A percentile compares a stretch with the other conserved stretches of the same genome.
These are phyloP conservation scores for Bhutanitis thaidina DNA, from an alignment of 2,888 invertebrate species.

Conservation along the genomic window DNA sequence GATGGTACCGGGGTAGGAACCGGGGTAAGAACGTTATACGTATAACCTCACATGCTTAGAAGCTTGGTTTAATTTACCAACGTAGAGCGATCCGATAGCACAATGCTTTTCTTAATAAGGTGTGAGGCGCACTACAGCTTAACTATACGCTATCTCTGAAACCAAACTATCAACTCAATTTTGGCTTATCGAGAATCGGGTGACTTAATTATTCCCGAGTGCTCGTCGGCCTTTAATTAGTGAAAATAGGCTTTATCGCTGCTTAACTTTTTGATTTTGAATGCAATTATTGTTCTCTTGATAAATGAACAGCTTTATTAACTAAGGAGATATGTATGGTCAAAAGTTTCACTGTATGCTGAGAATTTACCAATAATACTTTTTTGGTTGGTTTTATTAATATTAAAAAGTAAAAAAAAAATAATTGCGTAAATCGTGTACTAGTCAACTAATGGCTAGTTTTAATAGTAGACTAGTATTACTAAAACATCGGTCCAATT, in stretches of 20 bases:
- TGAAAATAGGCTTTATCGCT: slow-evolving; percentile 69
- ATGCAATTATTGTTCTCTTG: slow-evolving; percentile 75
- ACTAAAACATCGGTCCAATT: no score
- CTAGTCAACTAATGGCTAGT: no score
- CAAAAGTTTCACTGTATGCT: no score
- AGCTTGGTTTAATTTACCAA: slow-evolving; percentile 26
- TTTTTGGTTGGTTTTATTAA: no score
- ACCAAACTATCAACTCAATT: slow-evolving; percentile 53
- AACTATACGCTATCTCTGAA: slow-evolving; percentile 51
- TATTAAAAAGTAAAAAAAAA: no score
- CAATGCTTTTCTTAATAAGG: slow-evolving; percentile 53
- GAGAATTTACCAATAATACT: no score
- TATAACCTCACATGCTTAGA: background rate
- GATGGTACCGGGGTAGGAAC: no score
- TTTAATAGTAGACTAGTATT: no score
- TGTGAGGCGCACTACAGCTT: slow-evolving; percentile 56
- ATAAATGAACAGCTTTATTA: slow-evolving; percentile 53
- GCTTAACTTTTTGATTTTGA: slow-evolving; percentile 73
- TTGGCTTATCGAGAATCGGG: slow-evolving; percentile 68
- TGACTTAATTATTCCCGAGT: slow-evolving; percentile 70
- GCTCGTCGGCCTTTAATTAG: slow-evolving; percentile 76
- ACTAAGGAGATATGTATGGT: slow-evolving; percentile 18
- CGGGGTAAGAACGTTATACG: no score
- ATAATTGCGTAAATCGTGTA: no score
- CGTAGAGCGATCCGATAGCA: slow-evolving; percentile 17